Conservation (phyloP, 2,797 vertebrate species). For the Australoheros facetus region DNA sequence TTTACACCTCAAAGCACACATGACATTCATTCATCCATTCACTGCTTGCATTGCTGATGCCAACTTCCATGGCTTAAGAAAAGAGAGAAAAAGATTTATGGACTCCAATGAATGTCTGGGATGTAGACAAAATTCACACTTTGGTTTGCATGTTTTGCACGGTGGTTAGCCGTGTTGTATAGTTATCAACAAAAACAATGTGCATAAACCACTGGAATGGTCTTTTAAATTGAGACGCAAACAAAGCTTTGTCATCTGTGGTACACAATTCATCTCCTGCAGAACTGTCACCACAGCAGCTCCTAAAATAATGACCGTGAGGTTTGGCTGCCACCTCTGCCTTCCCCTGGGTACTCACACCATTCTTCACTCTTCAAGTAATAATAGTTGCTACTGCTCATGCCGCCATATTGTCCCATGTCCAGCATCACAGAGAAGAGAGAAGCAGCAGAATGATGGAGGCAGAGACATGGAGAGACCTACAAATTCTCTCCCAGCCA, state of each 20-base stretch:
- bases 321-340: constrained; percentile 31
- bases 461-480: constrained; percentile 49
- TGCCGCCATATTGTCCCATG: constrained; percentile 41
- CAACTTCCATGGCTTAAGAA: not conserved
- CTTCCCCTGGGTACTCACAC: constrained; percentile 14
- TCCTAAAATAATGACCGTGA: constrained; percentile 57
- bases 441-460: constrained; percentile 36
- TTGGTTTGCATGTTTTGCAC: constrained; percentile 8
- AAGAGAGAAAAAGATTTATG: no score
- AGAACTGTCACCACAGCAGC: constrained; percentile 60
- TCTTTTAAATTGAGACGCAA: constrained; percentile 5
- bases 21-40: not conserved
- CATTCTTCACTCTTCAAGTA: constrained; percentile 40
- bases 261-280: constrained; percentile 42
- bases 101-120: not conserved
- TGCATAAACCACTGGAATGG: constrained; percentile 20
- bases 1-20: not conserved
- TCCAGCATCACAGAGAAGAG: constrained; percentile 12
- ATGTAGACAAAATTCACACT: not conserved
- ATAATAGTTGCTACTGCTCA: constrained; percentile 60
- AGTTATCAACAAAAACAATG: not conserved
- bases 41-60: not conserved
- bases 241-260: constrained; percentile 3
- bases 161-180: not conserved
- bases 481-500: constrained; percentile 36